phyloP scores from a whole-genome alignment of 2,888 invertebrate genomes.

The Syrphus vitripennis region DNA sequence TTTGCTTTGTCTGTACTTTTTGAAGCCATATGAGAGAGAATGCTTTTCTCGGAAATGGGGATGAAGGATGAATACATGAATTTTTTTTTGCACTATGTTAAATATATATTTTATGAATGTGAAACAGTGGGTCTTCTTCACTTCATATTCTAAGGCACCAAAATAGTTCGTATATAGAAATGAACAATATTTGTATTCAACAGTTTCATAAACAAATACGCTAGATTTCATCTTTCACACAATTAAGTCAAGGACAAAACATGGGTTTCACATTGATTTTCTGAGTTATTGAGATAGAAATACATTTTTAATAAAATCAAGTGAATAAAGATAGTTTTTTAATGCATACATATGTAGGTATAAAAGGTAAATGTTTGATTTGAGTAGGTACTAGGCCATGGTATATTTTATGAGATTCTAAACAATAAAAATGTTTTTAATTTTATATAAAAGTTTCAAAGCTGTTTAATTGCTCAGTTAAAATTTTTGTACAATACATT shows the following conservation, averaged over 20 bases:
- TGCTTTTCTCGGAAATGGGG: background rate
- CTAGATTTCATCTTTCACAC: background rate
- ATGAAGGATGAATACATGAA: background rate
- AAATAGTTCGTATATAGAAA: background rate
- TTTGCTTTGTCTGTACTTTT: background rate
- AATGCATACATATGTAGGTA: too few species aligned
- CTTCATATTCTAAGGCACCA: background rate
- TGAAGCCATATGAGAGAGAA: constrained; percentile 36
- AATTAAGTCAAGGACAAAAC: background rate
- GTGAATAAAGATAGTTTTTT: too few species aligned
- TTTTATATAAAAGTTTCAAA: too few species aligned
- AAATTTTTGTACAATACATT: too few species aligned
- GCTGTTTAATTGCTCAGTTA: too few species aligned
- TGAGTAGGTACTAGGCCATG: too few species aligned
- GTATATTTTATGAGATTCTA: too few species aligned
- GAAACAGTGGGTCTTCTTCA: background rate
- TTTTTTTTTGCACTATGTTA: background rate
- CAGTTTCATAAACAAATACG: background rate
- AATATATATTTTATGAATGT: background rate
- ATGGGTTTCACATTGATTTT: background rate
- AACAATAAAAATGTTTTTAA: too few species aligned
- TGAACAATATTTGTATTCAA: too few species aligned
- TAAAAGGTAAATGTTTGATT: too few species aligned
- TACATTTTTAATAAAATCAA: background rate
- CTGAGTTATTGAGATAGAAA: background rate